Evolutionary conservation across 2,888 invertebrate genomes (phyloP).

Genomic region (Chrysolina americana): DNA sequence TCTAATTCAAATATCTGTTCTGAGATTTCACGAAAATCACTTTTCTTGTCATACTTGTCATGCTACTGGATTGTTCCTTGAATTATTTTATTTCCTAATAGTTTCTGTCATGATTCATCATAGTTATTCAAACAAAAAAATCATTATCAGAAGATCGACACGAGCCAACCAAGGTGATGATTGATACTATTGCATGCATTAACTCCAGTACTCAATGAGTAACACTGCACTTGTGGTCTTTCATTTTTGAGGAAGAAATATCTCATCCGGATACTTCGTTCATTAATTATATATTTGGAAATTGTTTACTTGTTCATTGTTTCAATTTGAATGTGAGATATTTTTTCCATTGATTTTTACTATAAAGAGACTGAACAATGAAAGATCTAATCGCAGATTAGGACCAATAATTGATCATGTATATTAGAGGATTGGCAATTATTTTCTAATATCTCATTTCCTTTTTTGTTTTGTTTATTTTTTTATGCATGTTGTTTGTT

Average conservation of each 20-base stretch:
- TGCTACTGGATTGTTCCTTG: no score
- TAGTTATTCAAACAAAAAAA: not conserved
- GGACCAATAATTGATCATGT: no score
- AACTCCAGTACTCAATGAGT: not conserved
- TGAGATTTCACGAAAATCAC: no score
- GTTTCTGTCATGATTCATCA: slow-evolving; percentile 42
- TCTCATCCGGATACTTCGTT: not conserved
- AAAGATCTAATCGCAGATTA: no score
- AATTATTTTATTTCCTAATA: not conserved
- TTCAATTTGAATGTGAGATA: no score
- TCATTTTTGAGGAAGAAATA: not conserved
- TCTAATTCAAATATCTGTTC: no score
- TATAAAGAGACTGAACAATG: no score
- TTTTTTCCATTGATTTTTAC: no score
- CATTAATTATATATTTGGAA: no score
- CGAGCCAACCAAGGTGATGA: slow-evolving; percentile 58
- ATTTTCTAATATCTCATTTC: not conserved
- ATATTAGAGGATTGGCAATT: no score
- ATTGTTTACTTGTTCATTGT: no score
- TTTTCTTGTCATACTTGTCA: no score
- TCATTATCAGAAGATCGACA: slow-evolving; percentile 49
- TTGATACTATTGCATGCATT: slow-evolving; percentile 15
- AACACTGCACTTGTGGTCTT: not conserved
- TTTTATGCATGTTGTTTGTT: slow-evolving; percentile 42
- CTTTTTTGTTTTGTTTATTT: slow-evolving; percentile 32